Percentiles rank a stretch among this genome's conserved stretches.
These are phyloP conservation scores for Ceratina japonica DNA, from an alignment of 1,140 invertebrate species.

Conservation along the genomic window DNA sequence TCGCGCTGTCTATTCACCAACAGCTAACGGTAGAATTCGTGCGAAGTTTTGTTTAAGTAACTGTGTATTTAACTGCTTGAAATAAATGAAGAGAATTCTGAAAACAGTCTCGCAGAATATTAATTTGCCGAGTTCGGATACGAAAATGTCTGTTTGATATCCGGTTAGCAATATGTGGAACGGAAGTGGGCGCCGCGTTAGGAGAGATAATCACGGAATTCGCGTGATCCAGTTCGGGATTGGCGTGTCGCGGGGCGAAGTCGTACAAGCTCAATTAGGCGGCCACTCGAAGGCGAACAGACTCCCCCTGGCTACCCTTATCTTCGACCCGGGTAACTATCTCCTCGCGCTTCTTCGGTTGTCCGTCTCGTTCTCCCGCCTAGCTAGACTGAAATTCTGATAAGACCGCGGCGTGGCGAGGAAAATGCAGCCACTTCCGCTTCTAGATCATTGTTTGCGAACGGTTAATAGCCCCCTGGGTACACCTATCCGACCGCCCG, in stretches of 20 bases:
- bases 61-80: no score
- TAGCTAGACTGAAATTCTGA: constrained; percentile 72
- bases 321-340: constrained; percentile 40
- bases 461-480: constrained; percentile 77
- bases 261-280: constrained; percentile 68
- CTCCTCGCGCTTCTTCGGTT: constrained; percentile 20
- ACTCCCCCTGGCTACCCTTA: constrained; percentile 47
- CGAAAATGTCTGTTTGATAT: background rate
- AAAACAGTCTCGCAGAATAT: background rate
- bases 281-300: constrained; percentile 60
- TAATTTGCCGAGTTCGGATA: background rate
- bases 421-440: constrained; percentile 71
- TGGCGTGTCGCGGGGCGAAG: background rate
- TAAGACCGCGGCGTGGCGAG: constrained; percentile 63
- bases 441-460: constrained; percentile 78
- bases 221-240: constrained; percentile 29
- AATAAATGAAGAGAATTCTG: no score
- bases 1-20: no score
- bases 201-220: constrained; percentile 44
- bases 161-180: constrained; percentile 12
- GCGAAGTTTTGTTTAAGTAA: background rate
- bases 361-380: constrained; percentile 27
- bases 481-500: constrained; percentile 67
- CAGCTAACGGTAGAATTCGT: background rate
- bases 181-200: constrained; percentile 9